Base-by-base conservation (phyloP, 2,888 invertebrate species). In the Eupithecia abbreviata region DNA sequence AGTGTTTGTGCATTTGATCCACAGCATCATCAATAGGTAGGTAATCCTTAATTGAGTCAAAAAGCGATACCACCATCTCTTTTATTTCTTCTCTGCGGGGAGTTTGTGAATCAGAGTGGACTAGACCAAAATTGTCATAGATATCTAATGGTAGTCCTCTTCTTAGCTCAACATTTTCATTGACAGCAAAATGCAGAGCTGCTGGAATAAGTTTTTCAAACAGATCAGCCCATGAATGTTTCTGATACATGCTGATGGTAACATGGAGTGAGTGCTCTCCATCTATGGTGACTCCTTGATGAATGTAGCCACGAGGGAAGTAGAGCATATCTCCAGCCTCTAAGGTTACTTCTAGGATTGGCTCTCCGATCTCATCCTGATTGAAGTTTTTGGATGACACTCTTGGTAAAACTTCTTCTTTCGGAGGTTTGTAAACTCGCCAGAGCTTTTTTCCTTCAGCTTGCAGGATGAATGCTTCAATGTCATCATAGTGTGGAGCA, bases 401-500 rank as follows among this genome's bases (percentile, higher is more conserved):
- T 80, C 98, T 95, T 0, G 99, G 97, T 62, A 99, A 92, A 3
- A 95, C 91, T 89, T 98, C 98, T 62, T 95, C 94, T 5, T 93
- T 87, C 88, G 95, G 94, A 15, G 99, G 98, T 82, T 96, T 96
- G 88, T 99, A 99, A 13, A 99, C 93, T 83, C 96, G 97, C 99
- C 99, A 99, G 81, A 97, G 96, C 90, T 99, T 99, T 84, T 97
- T 97, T 0, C 99, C 99, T 92, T 99, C 99, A 2, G 99, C 93
- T 95, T 99, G 99, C 71, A 99, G 89, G 70, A 99, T 97, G 89
- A 99, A 99, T 0, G 99, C 99, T 93, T 99, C 99, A 81, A 99
- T 99, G 87, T 99, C 99, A 93, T 99, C 99, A 89, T 97, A 99
- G 91, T 99, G 99, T 0, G 99, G 99, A 0, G 99, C 99, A 94